Evolutionary conservation across 2,113 vertebrate genomes (phyloP).

Genomic region (Sterna hirundo): DNA sequence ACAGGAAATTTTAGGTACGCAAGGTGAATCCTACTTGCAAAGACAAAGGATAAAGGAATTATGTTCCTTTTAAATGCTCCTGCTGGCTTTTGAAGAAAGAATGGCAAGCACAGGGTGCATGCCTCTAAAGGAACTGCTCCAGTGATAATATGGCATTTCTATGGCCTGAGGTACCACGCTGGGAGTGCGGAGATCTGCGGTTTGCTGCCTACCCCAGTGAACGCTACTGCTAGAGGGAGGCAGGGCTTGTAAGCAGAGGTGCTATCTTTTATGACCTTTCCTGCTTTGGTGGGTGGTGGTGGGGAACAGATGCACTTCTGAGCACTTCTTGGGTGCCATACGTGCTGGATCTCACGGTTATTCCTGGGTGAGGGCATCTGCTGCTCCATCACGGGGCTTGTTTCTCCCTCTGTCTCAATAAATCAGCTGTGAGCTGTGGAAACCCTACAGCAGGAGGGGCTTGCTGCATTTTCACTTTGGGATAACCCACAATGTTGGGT

Average conservation of each 20-base stretch:
- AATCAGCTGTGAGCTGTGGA: neutral
- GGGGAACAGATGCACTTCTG: neutral
- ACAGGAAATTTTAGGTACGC: neutral
- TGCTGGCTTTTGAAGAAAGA: neutral
- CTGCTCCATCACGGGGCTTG: neutral
- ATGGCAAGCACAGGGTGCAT: neutral
- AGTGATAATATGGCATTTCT: neutral
- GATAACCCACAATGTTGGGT: neutral
- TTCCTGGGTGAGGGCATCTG: neutral
- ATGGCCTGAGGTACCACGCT: rapidly evolving
- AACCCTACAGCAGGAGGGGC: neutral
- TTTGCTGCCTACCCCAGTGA: neutral
- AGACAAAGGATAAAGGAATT: neutral
- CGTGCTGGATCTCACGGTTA: neutral
- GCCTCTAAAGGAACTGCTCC: neutral
- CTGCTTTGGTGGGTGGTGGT: neutral
- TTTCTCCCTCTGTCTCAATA: neutral
- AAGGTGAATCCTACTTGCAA: neutral
- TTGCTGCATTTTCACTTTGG: neutral
- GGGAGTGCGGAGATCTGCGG: neutral
- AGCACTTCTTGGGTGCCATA: neutral
- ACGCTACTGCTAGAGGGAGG: neutral
- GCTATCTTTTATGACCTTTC: neutral
- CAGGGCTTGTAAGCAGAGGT: neutral
- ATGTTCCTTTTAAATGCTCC: neutral